A percentile compares a stretch with the other conserved stretches of the same genome.
Conservation (phyloP, 2,888 invertebrate species). For the Cerastis leucographa region DNA sequence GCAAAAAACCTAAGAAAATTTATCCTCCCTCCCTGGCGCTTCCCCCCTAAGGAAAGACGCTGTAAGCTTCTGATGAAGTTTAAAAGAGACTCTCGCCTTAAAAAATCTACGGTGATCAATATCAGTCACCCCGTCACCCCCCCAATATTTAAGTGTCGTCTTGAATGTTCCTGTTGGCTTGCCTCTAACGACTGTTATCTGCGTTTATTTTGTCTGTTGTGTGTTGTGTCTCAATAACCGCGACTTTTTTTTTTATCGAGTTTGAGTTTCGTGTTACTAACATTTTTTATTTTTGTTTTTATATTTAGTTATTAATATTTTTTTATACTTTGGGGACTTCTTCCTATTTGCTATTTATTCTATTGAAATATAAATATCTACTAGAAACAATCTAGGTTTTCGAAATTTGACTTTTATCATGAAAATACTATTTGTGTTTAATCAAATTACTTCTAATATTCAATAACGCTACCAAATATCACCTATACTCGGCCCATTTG, state of each 20-base stretch:
- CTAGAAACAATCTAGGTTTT: constrained; percentile 11
- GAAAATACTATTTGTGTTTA: constrained; percentile 34
- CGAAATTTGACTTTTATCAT: neutral
- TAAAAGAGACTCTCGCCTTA: neutral
- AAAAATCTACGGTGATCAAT: neutral
- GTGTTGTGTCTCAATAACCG: constrained; percentile 62
- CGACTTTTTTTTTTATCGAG: constrained; percentile 40
- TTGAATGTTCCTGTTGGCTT: constrained; percentile 72
- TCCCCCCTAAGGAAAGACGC: no score
- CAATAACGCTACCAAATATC: constrained; percentile 17
- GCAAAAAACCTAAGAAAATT: no score
- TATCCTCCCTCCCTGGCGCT: no score
- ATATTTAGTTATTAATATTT: constrained; percentile 2
- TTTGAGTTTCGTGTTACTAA: constrained; percentile 60
- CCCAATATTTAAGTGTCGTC: constrained; percentile 57
- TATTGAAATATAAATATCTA: neutral
- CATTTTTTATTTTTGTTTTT: constrained; percentile 12
- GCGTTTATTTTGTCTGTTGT: constrained; percentile 62
- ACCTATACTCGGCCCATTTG: neutral
- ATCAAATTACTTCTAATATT: constrained; percentile 25
- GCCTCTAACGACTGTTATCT: constrained; percentile 58
- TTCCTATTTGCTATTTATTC: neutral
- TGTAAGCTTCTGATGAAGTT: neutral
- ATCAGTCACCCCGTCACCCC: neutral
- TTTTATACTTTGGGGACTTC: neutral